phyloP scores from a whole-genome alignment of 2,888 invertebrate genomes.

The Strigamia transsilvanica region DNA sequence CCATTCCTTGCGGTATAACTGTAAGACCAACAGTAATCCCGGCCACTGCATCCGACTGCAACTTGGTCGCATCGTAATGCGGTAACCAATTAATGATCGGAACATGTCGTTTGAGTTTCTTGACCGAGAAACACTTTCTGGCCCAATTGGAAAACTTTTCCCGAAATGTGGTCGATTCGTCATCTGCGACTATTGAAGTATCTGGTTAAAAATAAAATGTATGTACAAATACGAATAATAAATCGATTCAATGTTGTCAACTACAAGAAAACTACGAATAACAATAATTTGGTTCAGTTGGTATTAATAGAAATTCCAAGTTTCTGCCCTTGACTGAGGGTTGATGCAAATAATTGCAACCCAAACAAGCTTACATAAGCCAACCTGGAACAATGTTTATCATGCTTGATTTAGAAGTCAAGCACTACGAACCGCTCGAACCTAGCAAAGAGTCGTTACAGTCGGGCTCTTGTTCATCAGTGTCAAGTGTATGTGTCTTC shows the following conservation, averaged over 20 bases:
- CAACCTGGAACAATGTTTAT: constrained; percentile 43
- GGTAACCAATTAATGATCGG: constrained; percentile 59
- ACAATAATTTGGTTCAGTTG: too few relatives aligned
- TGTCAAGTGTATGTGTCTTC: neutral
- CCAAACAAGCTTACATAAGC: constrained; percentile 47
- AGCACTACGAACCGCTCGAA: constrained; percentile 29
- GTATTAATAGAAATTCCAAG: neutral
- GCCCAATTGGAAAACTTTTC: constrained; percentile 27
- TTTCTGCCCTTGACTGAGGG: constrained; percentile 11
- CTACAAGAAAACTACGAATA: too few relatives aligned
- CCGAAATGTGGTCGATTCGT: neutral
- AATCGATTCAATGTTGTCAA: neutral
- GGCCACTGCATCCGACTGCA: constrained; percentile 66
- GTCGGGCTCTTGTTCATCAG: constrained; percentile 31
- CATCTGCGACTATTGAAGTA: constrained; percentile 50
- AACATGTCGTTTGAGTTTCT: constrained; percentile 55
- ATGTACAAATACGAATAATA: neutral
- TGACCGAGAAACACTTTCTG: constrained; percentile 51
- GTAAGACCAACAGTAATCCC: constrained; percentile 68
- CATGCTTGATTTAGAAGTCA: constrained; percentile 38
- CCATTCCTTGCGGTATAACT: constrained; percentile 77
- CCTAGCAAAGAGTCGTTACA: constrained; percentile 39
- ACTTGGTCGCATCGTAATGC: constrained; percentile 60
- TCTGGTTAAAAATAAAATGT: constrained; percentile 16
- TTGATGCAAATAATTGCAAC: constrained; percentile 19